These are phyloP conservation scores for Hemistola chrysoprasaria DNA, from an alignment of 2,888 invertebrate species.

Conservation along the genomic window DNA sequence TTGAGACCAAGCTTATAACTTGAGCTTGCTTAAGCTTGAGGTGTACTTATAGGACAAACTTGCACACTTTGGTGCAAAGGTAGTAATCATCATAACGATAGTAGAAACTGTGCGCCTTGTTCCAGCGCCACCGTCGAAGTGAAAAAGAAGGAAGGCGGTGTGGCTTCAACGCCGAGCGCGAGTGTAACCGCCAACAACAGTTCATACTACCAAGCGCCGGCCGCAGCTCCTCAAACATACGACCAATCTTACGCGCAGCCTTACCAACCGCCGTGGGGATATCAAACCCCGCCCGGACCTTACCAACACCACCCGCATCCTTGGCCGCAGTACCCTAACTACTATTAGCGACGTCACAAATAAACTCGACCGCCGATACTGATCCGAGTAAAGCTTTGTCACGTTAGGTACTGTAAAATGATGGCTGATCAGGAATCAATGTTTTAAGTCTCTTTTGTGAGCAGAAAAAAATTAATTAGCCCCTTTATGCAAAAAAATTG, in stretches of 20 bases:
- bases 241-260: conserved; percentile 71
- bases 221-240: conserved; percentile 58
- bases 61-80: too few species aligned
- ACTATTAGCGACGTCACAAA: conserved; percentile 53
- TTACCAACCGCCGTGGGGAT: conserved; percentile 76
- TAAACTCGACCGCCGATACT: conserved; percentile 6
- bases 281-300: conserved; percentile 74
- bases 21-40: too few species aligned
- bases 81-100: too few species aligned
- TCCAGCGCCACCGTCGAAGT: conserved; percentile 43
- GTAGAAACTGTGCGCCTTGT: too few species aligned
- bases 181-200: conserved; percentile 38
- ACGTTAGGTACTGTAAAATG: neutral
- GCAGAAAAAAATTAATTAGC: too few species aligned
- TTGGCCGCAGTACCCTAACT: conserved; percentile 76
- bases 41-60: too few species aligned
- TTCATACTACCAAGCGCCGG: conserved; percentile 61
- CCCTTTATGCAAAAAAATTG: too few species aligned
- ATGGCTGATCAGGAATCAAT: too few species aligned
- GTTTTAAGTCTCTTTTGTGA: too few species aligned
- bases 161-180: conserved; percentile 30
- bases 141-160: conserved; percentile 59
- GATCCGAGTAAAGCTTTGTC: neutral
- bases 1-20: too few species aligned
- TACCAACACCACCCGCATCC: conserved; percentile 74